Evolutionary conservation across 2,888 invertebrate species (phyloP).

Genomic region (Pseudolycoriella hygida): DNA sequence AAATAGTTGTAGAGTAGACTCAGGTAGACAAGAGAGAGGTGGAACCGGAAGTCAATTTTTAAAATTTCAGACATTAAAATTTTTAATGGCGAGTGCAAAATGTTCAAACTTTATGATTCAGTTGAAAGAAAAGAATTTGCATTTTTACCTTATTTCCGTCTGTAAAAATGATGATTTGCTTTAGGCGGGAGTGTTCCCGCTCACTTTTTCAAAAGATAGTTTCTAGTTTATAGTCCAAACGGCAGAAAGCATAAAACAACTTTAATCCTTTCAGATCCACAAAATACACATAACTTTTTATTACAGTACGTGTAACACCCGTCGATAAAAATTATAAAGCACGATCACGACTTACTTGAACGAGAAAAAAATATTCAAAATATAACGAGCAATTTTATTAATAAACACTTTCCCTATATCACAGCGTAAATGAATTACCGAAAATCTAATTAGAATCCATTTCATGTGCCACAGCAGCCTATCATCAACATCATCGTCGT

Average conservation of each 20-base stretch:
- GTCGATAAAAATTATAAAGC: too few relatives aligned
- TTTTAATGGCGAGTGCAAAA: too few relatives aligned
- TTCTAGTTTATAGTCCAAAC: neutral
- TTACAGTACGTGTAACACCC: neutral
- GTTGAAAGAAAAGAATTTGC: too few relatives aligned
- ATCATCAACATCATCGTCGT: neutral
- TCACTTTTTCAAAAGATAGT: neutral
- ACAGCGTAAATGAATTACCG: neutral
- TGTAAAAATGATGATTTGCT: slow-evolving; percentile 29
- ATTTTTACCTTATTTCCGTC: slow-evolving; percentile 30
- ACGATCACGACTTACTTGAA: too few relatives aligned
- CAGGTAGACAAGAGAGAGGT: too few relatives aligned
- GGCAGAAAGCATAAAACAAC: neutral
- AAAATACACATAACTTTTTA: neutral
- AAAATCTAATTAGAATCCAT: slow-evolving; percentile 1
- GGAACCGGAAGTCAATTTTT: too few relatives aligned
- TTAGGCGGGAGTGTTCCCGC: slow-evolving; percentile 9
- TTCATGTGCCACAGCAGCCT: neutral
- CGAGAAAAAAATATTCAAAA: neutral
- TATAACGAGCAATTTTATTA: neutral
- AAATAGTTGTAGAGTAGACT: too few relatives aligned
- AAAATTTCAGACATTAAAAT: too few relatives aligned
- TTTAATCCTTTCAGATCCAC: neutral
- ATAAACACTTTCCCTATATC: neutral
- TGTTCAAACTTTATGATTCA: too few relatives aligned